Percentiles rank a stretch among this genome's conserved stretches.
These are phyloP conservation scores for Drosophila sulfurigaster DNA, from an alignment of 1,140 invertebrate genomes.

Conservation along the genomic window DNA sequence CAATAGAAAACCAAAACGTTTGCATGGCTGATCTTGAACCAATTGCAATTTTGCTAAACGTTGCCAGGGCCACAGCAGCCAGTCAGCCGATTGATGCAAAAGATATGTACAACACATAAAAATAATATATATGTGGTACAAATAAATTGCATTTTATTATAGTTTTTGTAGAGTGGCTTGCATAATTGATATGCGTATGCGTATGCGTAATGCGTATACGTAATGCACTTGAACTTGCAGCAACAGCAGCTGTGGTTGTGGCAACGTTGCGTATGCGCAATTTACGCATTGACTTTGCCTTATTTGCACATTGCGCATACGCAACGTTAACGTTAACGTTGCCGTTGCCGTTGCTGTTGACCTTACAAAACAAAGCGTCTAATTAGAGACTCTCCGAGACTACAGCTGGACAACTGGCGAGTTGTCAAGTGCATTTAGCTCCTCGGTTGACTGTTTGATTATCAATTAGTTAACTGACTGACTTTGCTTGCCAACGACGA, in stretches of 20 bases:
- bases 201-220: slow-evolving; percentile 57
- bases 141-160: slow-evolving; percentile 1
- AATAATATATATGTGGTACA: neutral
- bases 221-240: slow-evolving; percentile 78
- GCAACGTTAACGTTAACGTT: slow-evolving; percentile 61
- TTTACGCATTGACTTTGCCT: slow-evolving; percentile 41
- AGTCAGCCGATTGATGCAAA: slow-evolving; percentile 30
- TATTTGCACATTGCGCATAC: slow-evolving; percentile 78
- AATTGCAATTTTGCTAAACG: slow-evolving; percentile 76
- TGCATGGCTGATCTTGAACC: slow-evolving; percentile 74
- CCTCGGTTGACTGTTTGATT: slow-evolving; percentile 66
- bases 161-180: slow-evolving; percentile 2
- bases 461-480: slow-evolving; percentile 67
- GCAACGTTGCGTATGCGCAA: slow-evolving; percentile 46
- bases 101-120: slow-evolving; percentile 21
- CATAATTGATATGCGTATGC: slow-evolving; percentile 58
- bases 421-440: slow-evolving; percentile 42
- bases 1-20: slow-evolving; percentile 37
- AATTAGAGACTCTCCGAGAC: slow-evolving; percentile 56
- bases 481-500: neutral
- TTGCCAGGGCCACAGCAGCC: slow-evolving; percentile 57
- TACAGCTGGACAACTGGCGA: slow-evolving; percentile 17
- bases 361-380: slow-evolving; percentile 57
- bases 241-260: slow-evolving; percentile 2
- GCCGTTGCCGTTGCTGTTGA: slow-evolving; percentile 53